These are phyloP conservation scores for Rhagologus leucostigma DNA, from an alignment of 2,113 vertebrate species.

Conservation along the genomic window DNA sequence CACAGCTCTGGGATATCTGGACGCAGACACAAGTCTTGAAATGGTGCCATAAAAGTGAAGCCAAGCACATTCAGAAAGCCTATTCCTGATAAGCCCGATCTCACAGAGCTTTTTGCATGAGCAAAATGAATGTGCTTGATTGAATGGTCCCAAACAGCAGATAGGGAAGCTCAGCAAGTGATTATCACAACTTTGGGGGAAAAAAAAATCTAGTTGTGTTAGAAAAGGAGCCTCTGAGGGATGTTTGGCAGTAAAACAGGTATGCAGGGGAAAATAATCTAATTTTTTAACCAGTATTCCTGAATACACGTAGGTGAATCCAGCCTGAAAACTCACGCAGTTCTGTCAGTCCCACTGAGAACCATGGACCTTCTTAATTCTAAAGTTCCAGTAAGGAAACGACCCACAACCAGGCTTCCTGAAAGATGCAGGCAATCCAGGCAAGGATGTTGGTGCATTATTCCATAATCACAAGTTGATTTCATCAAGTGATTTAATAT, in stretches of 20 bases:
- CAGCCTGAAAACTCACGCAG: neutral
- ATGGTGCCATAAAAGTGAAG: neutral
- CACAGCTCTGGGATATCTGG: neutral
- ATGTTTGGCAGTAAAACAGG: neutral
- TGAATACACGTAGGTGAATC: neutral
- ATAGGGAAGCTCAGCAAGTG: neutral
- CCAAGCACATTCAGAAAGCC: neutral
- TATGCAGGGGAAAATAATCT: neutral
- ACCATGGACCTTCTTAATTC: neutral
- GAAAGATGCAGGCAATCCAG: neutral
- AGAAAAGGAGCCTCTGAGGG: neutral
- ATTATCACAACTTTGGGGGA: neutral
- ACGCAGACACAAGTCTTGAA: neutral
- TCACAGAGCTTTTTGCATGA: constrained; percentile 8
- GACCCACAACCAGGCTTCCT: neutral
- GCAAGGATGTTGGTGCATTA: neutral
- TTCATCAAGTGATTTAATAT: constrained; percentile 35
- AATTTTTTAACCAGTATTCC: neutral
- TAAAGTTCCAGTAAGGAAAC: neutral
- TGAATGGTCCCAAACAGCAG: neutral
- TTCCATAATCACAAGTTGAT: constrained; percentile 16
- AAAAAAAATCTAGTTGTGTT: neutral
- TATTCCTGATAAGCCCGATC: constrained; percentile 21
- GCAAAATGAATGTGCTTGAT: neutral
- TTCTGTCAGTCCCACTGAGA: neutral